Base-by-base conservation (phyloP, 2,113 vertebrate genomes). In the Strix aluco region DNA sequence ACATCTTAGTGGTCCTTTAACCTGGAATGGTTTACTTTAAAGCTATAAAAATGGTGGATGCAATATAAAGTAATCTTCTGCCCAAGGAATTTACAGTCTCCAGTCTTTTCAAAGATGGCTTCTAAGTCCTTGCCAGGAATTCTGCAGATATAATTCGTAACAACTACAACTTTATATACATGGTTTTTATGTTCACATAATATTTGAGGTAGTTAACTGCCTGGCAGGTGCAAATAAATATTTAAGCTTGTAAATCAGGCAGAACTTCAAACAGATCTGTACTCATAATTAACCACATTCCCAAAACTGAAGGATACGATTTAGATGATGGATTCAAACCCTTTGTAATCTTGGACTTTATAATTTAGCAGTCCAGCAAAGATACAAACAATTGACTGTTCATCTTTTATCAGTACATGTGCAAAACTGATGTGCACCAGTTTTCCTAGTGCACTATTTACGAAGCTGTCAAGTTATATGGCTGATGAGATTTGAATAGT, bases 221-320 rank as follows among this genome's bases (percentile, higher is more conserved):
- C 78, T 73, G 84, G 92, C 90, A 96, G 86, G 92, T 94, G 84
- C 78, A 94, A 96, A 96, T 92, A 96, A 95, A 69, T 93, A 96
- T 81, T 93, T 92, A 93, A 93, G 36, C 36, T 87, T 85, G 74
- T 95, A 96, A 95, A 90, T 58, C 84, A 90, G 74, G 40, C 69
- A 90, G 70, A 93, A 95, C 81, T 94, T 97, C 89, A 96, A 94
- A 95, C 54, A 72, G 23, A 87, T 81, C 40, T 61, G 44, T 61
- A 57, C 54, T 61, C 62, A 69, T 85, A 85, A 95, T 81, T 91
- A 96, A 96, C 58, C 75, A 84, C 77, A 75, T 88, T 91, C 78
- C 81, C 84, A 51, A 95, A 87, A 85, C 23, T 62, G 58, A 93
- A 95, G 66, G 84, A 94, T 90, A 82, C 23, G 27, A 90, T 75